A percentile compares a stretch with the other conserved stretches of the same genome.
Conservation (phyloP, 92 coral and sea anemone species). For the Epizoanthus scotinus region DNA sequence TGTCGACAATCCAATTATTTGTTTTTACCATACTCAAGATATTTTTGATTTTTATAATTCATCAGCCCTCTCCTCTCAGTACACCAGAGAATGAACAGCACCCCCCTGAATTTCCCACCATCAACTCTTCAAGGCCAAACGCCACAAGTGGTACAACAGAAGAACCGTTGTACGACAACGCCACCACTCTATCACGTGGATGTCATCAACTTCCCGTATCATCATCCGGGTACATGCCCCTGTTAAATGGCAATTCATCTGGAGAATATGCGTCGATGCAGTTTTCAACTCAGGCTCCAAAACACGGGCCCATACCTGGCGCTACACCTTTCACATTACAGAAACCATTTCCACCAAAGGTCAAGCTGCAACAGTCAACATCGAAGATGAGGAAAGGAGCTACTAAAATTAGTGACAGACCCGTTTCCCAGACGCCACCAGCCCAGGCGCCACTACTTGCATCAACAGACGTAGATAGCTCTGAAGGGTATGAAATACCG, state of each 20-base stretch:
- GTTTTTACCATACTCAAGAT: too few species aligned
- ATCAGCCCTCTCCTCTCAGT: neutral
- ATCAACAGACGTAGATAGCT: too few species aligned
- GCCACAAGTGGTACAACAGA: neutral
- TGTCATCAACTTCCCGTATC: too few species aligned
- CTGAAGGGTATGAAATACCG: neutral
- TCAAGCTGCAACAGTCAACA: neutral
- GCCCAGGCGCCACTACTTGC: neutral
- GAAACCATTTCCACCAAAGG: neutral
- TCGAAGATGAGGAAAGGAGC: neutral
- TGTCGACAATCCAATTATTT: too few species aligned
- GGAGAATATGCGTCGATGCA: neutral
- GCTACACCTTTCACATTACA: neutral
- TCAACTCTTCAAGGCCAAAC: neutral
- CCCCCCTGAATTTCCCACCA: neutral
- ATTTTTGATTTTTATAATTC: too few species aligned
- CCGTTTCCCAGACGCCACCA: neutral
- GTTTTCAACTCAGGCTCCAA: neutral
- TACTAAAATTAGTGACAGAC: neutral
- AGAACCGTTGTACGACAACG: neutral
- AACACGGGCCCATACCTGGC: neutral
- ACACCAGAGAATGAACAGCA: constrained; percentile 3
- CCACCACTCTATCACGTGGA: neutral
- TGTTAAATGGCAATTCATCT: neutral
- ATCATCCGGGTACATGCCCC: neutral